Conservation (phyloP, 1,140 invertebrate species). For the Ostrea denselamellosa region DNA sequence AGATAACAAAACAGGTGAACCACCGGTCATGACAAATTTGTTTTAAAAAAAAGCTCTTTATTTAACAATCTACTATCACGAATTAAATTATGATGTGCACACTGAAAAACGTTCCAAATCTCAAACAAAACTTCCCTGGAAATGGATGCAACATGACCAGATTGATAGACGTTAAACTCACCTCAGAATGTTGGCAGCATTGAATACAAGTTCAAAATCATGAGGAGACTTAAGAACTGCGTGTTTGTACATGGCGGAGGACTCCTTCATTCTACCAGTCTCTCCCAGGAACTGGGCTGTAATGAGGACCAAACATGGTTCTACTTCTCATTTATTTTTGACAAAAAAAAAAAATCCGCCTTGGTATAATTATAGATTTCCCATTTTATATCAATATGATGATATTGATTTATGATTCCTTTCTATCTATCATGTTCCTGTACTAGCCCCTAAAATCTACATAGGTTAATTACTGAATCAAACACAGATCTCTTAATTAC, state of each 20-base stretch:
- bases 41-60: no score
- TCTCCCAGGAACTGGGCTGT: conserved; percentile 92
- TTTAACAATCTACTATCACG: no score
- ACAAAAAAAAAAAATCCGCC: no score
- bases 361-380: no score
- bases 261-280: conserved; percentile 87
- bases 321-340: not conserved
- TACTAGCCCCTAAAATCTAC: no score
- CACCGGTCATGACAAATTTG: not conserved
- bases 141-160: no score
- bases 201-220: conserved; percentile 91
- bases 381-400: no score
- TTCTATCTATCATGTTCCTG: no score
- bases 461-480: not conserved
- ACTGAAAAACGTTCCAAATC: no score
- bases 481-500: not conserved
- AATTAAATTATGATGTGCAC: no score
- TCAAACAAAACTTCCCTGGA: no score
- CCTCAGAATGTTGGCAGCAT: conserved; percentile 89
- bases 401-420: no score
- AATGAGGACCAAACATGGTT: conserved; percentile 48
- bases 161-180: conserved; percentile 33
- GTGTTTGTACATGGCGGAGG: conserved; percentile 87
- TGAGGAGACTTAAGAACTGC: conserved; percentile 87
- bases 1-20: not conserved